These are phyloP conservation scores for Asteroscopus sphinx DNA, from an alignment of 2,888 invertebrate species.

Conservation along the genomic window DNA sequence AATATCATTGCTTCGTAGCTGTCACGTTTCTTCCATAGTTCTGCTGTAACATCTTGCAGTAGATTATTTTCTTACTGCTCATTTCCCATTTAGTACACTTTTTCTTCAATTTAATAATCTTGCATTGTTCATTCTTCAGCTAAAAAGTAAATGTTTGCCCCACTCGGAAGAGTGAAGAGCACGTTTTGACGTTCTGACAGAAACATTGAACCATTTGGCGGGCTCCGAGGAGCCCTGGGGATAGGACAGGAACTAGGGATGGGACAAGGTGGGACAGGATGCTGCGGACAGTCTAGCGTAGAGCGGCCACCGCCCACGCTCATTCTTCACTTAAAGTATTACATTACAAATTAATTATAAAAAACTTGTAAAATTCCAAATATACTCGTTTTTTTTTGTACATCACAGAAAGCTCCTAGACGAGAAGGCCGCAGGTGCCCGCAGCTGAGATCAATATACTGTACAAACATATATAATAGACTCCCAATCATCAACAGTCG, in stretches of 20 bases:
- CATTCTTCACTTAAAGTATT: constrained; percentile 87
- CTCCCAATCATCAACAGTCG: constrained; percentile 84
- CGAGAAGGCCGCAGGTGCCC: constrained; percentile 70
- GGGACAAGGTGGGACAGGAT: constrained; percentile 70
- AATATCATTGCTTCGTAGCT: too few species aligned
- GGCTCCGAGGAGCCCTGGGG: constrained; percentile 79
- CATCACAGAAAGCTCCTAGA: constrained; percentile 86
- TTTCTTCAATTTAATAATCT: not conserved
- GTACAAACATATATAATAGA: constrained; percentile 85
- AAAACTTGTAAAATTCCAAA: constrained; percentile 89
- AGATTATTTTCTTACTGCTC: not conserved
- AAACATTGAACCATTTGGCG: constrained; percentile 78
- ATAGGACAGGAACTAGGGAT: constrained; percentile 70
- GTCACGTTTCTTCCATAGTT: too few species aligned
- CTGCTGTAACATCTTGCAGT: too few species aligned
- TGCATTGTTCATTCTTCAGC: constrained; percentile 18
- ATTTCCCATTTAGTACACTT: not conserved
- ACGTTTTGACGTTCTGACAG: constrained; percentile 52
- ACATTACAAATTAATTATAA: constrained; percentile 89
- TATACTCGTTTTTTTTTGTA: constrained; percentile 88
- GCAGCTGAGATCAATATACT: constrained; percentile 88
- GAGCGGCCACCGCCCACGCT: constrained; percentile 70
- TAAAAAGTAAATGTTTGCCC: constrained; percentile 49
- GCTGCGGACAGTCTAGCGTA: constrained; percentile 79
- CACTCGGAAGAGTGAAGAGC: constrained; percentile 68